phyloP scores from a whole-genome alignment of 2,797 vertebrate species.

The Pipistrellus nathusii region DNA sequence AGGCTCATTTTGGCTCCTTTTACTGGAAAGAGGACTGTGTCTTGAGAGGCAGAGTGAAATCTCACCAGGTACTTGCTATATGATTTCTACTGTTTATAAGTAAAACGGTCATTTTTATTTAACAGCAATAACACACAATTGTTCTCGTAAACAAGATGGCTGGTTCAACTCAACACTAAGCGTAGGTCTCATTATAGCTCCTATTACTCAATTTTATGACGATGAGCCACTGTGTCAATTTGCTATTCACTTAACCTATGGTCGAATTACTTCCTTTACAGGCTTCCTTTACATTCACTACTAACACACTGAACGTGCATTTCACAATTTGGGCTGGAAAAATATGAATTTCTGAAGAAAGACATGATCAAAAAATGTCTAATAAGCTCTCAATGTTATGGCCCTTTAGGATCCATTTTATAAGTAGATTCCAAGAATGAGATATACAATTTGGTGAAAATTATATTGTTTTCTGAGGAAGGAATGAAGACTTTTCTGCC shows the following conservation, averaged over 20 bases:
- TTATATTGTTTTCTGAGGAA: conserved; percentile 1
- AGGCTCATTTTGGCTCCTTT: not conserved
- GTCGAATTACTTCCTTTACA: not conserved
- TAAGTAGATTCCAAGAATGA: conserved; percentile 29
- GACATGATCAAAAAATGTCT: not conserved
- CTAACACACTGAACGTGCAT: not conserved
- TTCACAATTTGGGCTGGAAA: not conserved
- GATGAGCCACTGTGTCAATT: not conserved
- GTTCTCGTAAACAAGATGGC: not conserved
- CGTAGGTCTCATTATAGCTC: not conserved
- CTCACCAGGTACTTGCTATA: not conserved
- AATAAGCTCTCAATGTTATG: conserved; percentile 24
- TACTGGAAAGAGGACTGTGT: conserved; percentile 12
- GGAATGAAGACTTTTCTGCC: conserved; percentile 50
- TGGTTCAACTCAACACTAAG: not conserved
- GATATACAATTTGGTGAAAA: not conserved
- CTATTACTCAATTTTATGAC: not conserved
- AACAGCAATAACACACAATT: not conserved
- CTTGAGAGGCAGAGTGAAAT: conserved; percentile 1
- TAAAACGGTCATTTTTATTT: conserved; percentile 33
- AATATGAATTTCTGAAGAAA: conserved; percentile 55
- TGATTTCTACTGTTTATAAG: conserved; percentile 21
- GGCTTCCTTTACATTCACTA: conserved; percentile 5
- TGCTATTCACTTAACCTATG: conserved; percentile 18
- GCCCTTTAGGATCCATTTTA: not conserved